Base-by-base conservation (phyloP, 2,797 vertebrate genomes). In the Tiaroga cobitis region DNA sequence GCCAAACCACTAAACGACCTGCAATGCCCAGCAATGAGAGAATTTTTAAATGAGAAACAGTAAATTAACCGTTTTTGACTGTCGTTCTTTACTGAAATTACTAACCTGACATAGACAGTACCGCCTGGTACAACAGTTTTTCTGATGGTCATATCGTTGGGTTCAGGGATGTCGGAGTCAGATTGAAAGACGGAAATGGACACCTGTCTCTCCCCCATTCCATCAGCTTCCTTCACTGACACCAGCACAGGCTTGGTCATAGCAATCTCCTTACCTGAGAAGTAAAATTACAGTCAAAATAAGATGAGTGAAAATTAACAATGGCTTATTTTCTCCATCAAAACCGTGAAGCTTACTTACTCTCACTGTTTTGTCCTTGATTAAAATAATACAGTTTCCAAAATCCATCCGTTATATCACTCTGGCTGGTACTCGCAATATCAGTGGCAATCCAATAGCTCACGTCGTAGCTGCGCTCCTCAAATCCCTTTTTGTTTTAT, bases 31-130 rank as follows among this genome's bases (percentile, higher is more conserved):
- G 8, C 37, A 70, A 41, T 43, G 29, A 26, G n/a, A 37, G 26
- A 26, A 74, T 34, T 10, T 39, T 54, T 29, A 68, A 69, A 26
- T 65, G 13, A 69, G 37, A 41, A 26, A 73, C 6, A 41, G 2
- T 37, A 54, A 76, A 41, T 43, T n/a, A 56, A 51, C 8, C 1
- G 3, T 54, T 65, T 81, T 41, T 41, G 9, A 24, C 3, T 56
- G 26, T 78, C 24, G n/a, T 24, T 8, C 1, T 43, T 59, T 5
- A 0, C 6, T n/a, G 9, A 65, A 63, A 37, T 3, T 4, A 8
- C 88, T 93, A 18, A 95, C 95, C 88, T 93, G 83, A 94, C 90
- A n/a, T 92, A 94, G 65, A 94, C 10, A 0, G 26, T 89, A 61
- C 63, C 19, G 7, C n/a, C 69, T 4, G 91, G 86, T 76, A 72